Base-by-base conservation (phyloP, 2,797 vertebrate species). In the Siniperca scherzeri region DNA sequence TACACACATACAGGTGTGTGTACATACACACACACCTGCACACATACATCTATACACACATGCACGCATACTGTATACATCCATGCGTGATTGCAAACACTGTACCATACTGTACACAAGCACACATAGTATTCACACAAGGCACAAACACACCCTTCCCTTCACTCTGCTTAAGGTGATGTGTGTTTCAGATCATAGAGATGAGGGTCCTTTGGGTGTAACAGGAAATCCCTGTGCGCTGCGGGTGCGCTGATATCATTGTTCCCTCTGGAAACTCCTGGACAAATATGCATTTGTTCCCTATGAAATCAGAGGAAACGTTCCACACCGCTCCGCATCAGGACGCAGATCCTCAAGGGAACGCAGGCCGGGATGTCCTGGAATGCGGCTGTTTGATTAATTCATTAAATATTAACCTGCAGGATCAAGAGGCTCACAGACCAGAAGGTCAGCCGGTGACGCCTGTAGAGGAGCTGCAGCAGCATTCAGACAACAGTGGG, bases 221-320 rank as follows among this genome's bases (percentile, higher is more conserved):
- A 86, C 93, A 92, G 93, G 93, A 96, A 93, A 88, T 89, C 84
- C 68, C 77, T 66, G 66, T 71, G 59, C 75, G 6, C 87, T 81
- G 76, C 7, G 70, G 83, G 83, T 90, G 84, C 17, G 38, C 87
- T 91, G 91, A 93, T 92, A 88, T 91, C 83, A 93, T 94, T 95
- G 94, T 95, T 95, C 88, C 91, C 87, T 60, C 52, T 90, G 88
- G 89, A 93, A 93, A 89, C 86, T 82, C 70, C 40, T 53, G 70
- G 62, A 85, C 78, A 88, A 88, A 82, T 69, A 68, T 27, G 17
- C 82, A 82, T 92, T 90, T 90, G 82, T 93, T 94, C 90, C 90
- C 77, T 10, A 57, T 92, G 84, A 92, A 89, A 75, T 86, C 83
- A 85, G 81, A 88, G 90, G 93, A 94, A 94, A 67, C 36, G 19